These are phyloP conservation scores for Campopleginae sp. DNA, from an alignment of 2,888 invertebrate genomes.

Conservation along the genomic window DNA sequence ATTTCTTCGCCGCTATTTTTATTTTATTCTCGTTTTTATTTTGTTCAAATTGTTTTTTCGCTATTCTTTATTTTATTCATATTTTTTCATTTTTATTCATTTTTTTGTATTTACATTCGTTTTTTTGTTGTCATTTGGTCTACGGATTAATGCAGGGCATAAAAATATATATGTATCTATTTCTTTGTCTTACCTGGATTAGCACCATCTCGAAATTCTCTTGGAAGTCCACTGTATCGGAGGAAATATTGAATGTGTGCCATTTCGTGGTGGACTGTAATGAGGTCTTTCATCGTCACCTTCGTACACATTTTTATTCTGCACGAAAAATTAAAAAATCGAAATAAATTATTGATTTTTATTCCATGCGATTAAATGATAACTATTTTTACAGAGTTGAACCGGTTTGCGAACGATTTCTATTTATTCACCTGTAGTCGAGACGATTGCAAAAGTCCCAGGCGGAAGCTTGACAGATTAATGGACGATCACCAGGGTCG, in stretches of 20 bases:
- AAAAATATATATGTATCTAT: no score
- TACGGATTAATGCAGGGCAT: no score
- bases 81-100: no score
- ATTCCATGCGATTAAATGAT: background rate
- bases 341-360: conserved; percentile 3
- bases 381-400: conserved; percentile 11
- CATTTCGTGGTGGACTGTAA: conserved; percentile 96
- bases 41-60: background rate
- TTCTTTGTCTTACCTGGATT: conserved; percentile 91
- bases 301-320: conserved; percentile 96
- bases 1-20: background rate
- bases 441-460: conserved; percentile 97
- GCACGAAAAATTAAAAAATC: conserved; percentile 72
- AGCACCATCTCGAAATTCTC: conserved; percentile 95
- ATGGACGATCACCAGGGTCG: conserved; percentile 90
- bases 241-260: conserved; percentile 96
- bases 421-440: conserved; percentile 90
- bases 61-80: no score
- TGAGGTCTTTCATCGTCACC: conserved; percentile 93
- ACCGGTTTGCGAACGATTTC: conserved; percentile 11
- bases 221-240: conserved; percentile 92
- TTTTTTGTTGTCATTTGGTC: no score
- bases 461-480: conserved; percentile 95
- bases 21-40: background rate
- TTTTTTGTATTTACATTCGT: no score